phyloP scores from a whole-genome alignment of 2,113 vertebrate species.

The Strigops habroptila region DNA sequence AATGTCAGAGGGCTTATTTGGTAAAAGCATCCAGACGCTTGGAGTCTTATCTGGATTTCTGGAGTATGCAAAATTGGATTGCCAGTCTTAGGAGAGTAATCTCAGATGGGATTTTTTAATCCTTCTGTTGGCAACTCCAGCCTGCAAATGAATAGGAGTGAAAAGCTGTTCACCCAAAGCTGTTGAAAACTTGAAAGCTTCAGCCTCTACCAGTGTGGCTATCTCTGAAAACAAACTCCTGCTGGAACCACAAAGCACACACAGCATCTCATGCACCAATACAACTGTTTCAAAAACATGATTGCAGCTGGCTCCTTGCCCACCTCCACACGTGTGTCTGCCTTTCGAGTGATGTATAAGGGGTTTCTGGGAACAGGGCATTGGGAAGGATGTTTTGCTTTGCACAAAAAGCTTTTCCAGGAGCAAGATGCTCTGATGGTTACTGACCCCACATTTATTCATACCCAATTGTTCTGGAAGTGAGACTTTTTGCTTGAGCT shows the following conservation, averaged over 20 bases:
- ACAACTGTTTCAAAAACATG: not conserved
- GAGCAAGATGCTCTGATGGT: not conserved
- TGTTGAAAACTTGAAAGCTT: slow-evolving; percentile 1
- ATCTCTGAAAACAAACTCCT: not conserved
- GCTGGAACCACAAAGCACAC: not conserved
- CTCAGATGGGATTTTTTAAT: not conserved
- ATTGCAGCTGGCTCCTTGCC: not conserved
- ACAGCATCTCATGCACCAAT: not conserved
- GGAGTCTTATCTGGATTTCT: slow-evolving; percentile 15
- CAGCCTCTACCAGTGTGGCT: not conserved
- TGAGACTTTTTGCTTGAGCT: not conserved
- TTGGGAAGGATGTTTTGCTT: not conserved
- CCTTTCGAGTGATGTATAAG: not conserved
- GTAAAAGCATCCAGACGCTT: not conserved
- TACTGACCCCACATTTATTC: not conserved
- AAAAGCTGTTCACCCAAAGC: slow-evolving; percentile 15
- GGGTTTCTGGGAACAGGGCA: not conserved
- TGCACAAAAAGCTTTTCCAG: not conserved
- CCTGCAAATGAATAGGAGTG: not conserved
- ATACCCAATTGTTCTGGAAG: not conserved
- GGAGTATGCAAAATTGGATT: slow-evolving; percentile 35
- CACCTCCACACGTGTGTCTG: not conserved
- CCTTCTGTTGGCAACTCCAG: not conserved
- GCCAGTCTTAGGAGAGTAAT: not conserved
- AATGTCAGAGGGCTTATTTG: not conserved